Evolutionary conservation across 2,113 vertebrate species (phyloP).

Genomic region (Silurus glanis): DNA sequence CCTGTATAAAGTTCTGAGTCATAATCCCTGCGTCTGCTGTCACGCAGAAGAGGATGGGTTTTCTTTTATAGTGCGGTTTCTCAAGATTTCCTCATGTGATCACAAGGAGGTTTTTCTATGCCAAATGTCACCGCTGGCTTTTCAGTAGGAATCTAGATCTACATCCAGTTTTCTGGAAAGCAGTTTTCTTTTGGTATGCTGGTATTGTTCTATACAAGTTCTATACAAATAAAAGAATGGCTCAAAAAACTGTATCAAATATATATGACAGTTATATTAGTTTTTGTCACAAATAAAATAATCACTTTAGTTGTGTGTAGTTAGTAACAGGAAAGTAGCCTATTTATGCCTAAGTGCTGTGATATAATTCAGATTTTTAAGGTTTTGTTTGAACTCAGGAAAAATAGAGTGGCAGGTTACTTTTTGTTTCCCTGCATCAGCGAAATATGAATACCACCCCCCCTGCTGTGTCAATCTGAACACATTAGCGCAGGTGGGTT

Average conservation of each 20-base stretch:
- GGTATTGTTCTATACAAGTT: background rate
- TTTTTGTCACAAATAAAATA: background rate
- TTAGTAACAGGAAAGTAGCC: background rate
- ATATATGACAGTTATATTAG: background rate
- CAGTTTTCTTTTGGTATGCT: background rate
- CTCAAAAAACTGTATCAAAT: background rate
- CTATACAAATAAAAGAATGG: background rate
- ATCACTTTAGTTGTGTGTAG: background rate
- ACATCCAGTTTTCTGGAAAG: background rate
- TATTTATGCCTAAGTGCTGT: background rate
- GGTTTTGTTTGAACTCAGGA: background rate
- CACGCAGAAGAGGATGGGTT: background rate
- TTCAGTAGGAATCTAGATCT: background rate
- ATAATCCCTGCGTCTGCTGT: background rate
- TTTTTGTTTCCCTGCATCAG: background rate
- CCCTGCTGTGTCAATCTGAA: background rate
- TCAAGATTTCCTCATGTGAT: background rate
- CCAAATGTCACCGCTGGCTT: background rate
- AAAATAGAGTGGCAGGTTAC: background rate
- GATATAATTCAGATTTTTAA: background rate
- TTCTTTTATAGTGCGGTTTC: background rate
- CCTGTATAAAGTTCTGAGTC: background rate
- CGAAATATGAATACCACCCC: background rate
- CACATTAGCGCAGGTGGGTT: slow-evolving; percentile 4
- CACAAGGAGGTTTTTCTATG: background rate